Evolutionary conservation across 2,113 vertebrate species (phyloP).

Genomic region (Pseudorhombus dupliciocellatus): DNA sequence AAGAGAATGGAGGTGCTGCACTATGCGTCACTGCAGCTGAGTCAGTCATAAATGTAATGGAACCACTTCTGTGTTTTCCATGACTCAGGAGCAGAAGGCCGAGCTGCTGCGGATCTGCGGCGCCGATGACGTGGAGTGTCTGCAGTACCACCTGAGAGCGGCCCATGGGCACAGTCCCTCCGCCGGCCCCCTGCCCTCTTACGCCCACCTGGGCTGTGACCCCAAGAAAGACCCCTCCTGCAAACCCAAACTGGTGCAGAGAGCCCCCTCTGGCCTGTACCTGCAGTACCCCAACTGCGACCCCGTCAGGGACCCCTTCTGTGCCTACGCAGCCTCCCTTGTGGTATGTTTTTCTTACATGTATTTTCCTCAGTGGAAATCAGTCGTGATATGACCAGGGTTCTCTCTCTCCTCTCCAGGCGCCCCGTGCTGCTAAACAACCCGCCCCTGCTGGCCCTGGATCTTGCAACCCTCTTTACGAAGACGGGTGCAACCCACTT

Average conservation of each 20-base stretch:
- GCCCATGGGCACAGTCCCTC: constrained; percentile 73
- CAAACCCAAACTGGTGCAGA: constrained; percentile 67
- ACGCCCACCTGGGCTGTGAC: constrained; percentile 81
- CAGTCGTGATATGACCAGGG: not conserved
- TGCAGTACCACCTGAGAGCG: constrained; percentile 83
- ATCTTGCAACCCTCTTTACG: constrained; percentile 82
- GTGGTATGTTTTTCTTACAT: constrained; percentile 44
- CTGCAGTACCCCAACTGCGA: constrained; percentile 78
- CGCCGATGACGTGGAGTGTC: constrained; percentile 80
- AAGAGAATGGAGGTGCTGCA: not conserved
- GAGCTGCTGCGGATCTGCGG: constrained; percentile 82
- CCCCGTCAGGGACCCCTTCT: constrained; percentile 73
- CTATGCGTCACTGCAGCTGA: not conserved
- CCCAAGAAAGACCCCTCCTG: constrained; percentile 79
- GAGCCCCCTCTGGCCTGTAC: constrained; percentile 73
- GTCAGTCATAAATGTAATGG: not conserved
- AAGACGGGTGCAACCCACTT: constrained; percentile 83
- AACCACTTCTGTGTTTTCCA: not conserved
- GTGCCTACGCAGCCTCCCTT: constrained; percentile 70
- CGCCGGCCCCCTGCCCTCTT: constrained; percentile 71
- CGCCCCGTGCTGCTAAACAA: constrained; percentile 43
- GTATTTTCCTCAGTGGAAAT: too few relatives aligned
- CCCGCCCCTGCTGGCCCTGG: constrained; percentile 58
- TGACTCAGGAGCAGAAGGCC: constrained; percentile 74
- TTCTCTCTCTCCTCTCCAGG: constrained; percentile 46